Percentiles rank a stretch among this genome's conserved stretches.
Conservation (phyloP, 2,113 vertebrate species). For the Origma solitaria region DNA sequence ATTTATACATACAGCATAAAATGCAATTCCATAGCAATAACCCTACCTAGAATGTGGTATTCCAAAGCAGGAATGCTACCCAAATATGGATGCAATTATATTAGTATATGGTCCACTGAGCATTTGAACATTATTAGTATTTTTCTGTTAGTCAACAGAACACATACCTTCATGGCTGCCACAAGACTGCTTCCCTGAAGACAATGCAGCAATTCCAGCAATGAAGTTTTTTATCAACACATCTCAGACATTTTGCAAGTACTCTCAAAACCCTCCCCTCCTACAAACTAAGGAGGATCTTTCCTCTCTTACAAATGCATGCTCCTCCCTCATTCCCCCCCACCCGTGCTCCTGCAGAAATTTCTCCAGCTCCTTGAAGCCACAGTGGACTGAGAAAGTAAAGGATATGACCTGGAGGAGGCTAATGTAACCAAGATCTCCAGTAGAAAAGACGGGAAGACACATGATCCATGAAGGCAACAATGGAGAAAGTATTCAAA, state of each 20-base stretch:
- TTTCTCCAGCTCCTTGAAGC: neutral
- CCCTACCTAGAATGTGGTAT: neutral
- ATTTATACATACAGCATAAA: neutral
- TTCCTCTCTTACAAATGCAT: neutral
- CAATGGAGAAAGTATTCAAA: neutral
- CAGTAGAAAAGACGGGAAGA: neutral
- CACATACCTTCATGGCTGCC: neutral
- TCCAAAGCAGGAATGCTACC: neutral
- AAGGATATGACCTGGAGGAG: neutral
- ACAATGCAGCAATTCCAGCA: neutral
- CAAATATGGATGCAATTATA: neutral
- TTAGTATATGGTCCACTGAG: neutral
- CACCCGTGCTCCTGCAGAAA: neutral
- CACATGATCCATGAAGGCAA: neutral
- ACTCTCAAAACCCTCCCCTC: neutral
- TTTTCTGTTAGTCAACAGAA: neutral
- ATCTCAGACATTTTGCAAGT: neutral
- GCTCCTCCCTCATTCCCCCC: neutral
- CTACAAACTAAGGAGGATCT: neutral
- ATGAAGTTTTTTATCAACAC: neutral
- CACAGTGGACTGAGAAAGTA: neutral
- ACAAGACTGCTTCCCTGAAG: neutral
- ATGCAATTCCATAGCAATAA: neutral
- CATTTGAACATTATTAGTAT: neutral
- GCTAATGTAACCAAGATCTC: neutral